Percentiles rank a stretch among this genome's conserved stretches.
These are phyloP conservation scores for Physocephala rufipes DNA, from an alignment of 2,888 invertebrate genomes.

Conservation along the genomic window DNA sequence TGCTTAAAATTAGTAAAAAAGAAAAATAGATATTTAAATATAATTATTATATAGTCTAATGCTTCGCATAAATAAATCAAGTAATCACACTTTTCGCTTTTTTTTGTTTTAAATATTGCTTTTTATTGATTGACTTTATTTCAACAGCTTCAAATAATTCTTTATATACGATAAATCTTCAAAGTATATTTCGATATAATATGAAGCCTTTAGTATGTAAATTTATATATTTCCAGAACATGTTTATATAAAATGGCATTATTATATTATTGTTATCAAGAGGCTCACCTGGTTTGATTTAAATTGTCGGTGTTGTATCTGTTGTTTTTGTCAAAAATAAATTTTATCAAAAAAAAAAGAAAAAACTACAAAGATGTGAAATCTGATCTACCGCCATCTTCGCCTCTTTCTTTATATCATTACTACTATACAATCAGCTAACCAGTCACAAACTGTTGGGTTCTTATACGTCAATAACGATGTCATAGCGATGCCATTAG, in stretches of 20 bases:
- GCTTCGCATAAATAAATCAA: conserved; percentile 27
- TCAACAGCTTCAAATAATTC: conserved; percentile 11
- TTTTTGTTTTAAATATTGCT: neutral
- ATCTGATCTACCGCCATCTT: too few relatives aligned
- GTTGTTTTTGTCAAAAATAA: neutral
- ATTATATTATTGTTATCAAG: conserved; percentile 1
- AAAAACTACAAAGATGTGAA: too few relatives aligned
- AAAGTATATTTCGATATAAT: conserved; percentile 14
- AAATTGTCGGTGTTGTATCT: conserved; percentile 6
- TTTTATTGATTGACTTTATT: conserved; percentile 8
- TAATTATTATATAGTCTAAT: too few relatives aligned
- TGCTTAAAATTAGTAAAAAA: too few relatives aligned
- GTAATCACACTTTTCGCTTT: conserved; percentile 27
- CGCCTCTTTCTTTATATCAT: too few relatives aligned
- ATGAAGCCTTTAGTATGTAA: too few relatives aligned
- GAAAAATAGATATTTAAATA: too few relatives aligned
- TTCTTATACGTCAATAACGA: too few relatives aligned
- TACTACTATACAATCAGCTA: too few relatives aligned
- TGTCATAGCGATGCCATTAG: too few relatives aligned
- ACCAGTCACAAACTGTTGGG: too few relatives aligned
- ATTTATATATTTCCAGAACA: neutral
- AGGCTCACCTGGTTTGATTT: conserved; percentile 34
- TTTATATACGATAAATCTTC: conserved; percentile 23
- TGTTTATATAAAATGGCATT: neutral
- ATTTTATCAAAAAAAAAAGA: neutral